Evolutionary conservation across 1,140 invertebrate species (phyloP), one percentile per base, ranked within the genome.

Genomic region (Saccostrea echinata): DNA sequence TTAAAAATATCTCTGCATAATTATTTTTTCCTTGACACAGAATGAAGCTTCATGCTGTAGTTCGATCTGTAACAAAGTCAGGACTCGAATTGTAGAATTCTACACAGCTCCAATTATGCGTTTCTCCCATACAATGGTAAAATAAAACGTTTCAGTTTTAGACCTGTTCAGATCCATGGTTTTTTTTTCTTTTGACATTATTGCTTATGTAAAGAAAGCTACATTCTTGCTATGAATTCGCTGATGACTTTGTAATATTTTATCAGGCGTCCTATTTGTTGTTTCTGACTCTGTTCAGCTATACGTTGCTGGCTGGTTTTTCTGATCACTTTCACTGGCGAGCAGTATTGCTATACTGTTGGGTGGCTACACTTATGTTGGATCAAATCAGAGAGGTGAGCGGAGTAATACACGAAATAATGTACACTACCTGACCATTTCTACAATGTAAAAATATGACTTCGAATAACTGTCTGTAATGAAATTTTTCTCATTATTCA

Each of bases 91-190:
- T 12, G 30, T 13, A 51, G 52, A 51, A n/a, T 83, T 83, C 35
- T 83, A 83, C 52, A 83, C 81, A 52, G 81, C 81, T 83, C 81
- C 81, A 83, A 53, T 83, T 12, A 83, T 83, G 81, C 18, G 52
- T 16, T 83, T 83, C 21, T 52, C 81, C 12, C 81, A 83, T 27
- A 83, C 81, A 21, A 83, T 83, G 81, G 81, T 83, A 83, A 24
- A 43, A 21, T 30, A n/a, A 30, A 33, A 80, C 35, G 71, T 80
- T 76, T 16, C 13, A 21, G 27, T 21, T n/a, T 21, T 21, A 21
- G 21, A 24, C 4, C n/a, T 71, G 27, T 9, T 71, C 21, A 16
- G 53, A 55, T 9, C 1, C 1, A 55, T 71, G n/a, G n/a, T 80
- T 16, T 3, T 80, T 30, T 80, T 80, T 30, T 0, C 71, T 1